Evolutionary conservation across 2,888 invertebrate species (phyloP).

Genomic region (Nysson spinosus): DNA sequence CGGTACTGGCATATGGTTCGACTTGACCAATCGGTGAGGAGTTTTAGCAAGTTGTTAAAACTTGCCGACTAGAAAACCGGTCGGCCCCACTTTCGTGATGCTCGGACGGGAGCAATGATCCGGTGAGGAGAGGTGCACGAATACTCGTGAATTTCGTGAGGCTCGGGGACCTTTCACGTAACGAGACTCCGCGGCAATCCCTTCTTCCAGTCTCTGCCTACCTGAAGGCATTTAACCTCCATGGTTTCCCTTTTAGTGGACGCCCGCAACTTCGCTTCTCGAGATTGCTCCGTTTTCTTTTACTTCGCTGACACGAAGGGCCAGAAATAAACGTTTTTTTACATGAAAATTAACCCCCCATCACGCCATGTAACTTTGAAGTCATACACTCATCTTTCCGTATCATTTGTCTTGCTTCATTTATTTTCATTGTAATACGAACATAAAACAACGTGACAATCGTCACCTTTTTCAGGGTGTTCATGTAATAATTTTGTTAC

Average conservation of each 20-base stretch:
- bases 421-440: too few species aligned
- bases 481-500: too few species aligned
- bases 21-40: constrained; percentile 35
- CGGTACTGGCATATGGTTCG: constrained; percentile 14
- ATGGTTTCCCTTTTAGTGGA: background rate
- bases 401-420: too few species aligned
- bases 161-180: constrained; percentile 40
- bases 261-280: too few species aligned
- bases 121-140: constrained; percentile 25
- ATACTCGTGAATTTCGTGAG: constrained; percentile 46
- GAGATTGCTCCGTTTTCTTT: too few species aligned
- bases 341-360: too few species aligned
- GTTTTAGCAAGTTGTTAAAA: constrained; percentile 26
- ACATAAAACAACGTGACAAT: too few species aligned
- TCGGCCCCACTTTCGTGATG: constrained; percentile 44
- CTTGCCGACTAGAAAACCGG: constrained; percentile 46
- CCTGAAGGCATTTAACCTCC: constrained; percentile 8
- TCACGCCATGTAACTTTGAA: too few species aligned
- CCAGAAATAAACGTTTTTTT: too few species aligned
- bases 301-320: too few species aligned
- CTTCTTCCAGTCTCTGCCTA: background rate
- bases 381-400: too few species aligned
- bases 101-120: constrained; percentile 42
- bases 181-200: constrained; percentile 14
- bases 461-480: too few species aligned